Conservation (phyloP, 2,888 invertebrate species). For the Conistra vaccinii region DNA sequence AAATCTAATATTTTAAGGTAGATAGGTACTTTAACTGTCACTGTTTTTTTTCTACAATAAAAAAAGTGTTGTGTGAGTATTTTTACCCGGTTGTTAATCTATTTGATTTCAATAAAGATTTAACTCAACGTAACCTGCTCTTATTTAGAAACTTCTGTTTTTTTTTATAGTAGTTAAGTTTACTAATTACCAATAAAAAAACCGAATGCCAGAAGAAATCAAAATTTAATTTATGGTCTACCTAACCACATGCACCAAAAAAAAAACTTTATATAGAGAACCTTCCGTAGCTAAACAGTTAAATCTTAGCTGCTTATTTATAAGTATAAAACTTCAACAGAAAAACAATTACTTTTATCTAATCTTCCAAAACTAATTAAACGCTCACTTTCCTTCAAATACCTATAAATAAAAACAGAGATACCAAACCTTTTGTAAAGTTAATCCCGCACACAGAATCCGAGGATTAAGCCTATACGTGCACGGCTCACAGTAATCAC, state of each 20-base stretch:
- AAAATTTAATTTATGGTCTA: too few relatives aligned
- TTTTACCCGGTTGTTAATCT: too few relatives aligned
- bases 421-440: conserved; percentile 49
- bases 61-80: too few relatives aligned
- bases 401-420: conserved; percentile 35
- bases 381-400: background rate
- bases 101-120: too few relatives aligned
- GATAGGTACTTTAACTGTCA: too few relatives aligned
- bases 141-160: too few relatives aligned
- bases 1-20: too few relatives aligned
- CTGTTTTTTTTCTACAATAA: too few relatives aligned
- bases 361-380: conserved; percentile 8
- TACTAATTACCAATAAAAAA: background rate
- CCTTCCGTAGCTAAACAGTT: background rate
- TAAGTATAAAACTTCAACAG: too few relatives aligned
- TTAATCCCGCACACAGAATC: conserved; percentile 65
- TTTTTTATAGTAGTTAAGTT: too few relatives aligned
- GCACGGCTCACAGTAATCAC: conserved; percentile 75
- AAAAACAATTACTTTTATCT: background rate
- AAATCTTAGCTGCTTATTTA: background rate
- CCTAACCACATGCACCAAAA: background rate
- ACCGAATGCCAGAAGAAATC: background rate
- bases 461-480: conserved; percentile 74
- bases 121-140: too few relatives aligned
- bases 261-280: too few relatives aligned